Conservation (phyloP, 2,888 invertebrate genomes). For the Mimachlamys varia region DNA sequence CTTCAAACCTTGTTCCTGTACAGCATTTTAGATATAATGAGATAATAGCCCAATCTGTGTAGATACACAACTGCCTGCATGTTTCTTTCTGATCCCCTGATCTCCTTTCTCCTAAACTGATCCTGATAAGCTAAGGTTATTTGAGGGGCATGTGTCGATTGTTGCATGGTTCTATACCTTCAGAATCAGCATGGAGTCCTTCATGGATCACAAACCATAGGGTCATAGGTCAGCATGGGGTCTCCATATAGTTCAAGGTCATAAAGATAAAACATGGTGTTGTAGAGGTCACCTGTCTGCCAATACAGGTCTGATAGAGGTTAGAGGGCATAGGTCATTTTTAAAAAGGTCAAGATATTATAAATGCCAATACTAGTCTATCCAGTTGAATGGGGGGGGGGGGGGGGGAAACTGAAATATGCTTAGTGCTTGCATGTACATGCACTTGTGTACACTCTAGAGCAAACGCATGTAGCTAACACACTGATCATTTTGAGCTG, state of each 20-base stretch:
- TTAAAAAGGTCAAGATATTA: neutral
- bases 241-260: neutral
- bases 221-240: neutral
- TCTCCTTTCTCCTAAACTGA: neutral
- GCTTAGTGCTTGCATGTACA: too few relatives aligned
- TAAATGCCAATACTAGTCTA: too few relatives aligned
- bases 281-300: neutral
- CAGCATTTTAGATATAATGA: neutral
- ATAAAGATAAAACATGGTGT: neutral
- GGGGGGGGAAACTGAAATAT: too few relatives aligned
- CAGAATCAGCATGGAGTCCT: neutral
- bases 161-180: neutral
- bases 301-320: neutral
- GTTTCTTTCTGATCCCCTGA: neutral
- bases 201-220: neutral
- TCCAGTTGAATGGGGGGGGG: too few relatives aligned
- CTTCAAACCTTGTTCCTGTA: neutral
- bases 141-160: neutral
- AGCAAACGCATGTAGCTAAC: too few relatives aligned
- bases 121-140: neutral
- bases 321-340: neutral
- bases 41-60: neutral
- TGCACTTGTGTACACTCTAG: neutral
- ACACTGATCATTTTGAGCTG: too few relatives aligned
- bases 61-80: neutral